phyloP scores from a whole-genome alignment of 2,113 vertebrate genomes.

The Thermophis baileyi region DNA sequence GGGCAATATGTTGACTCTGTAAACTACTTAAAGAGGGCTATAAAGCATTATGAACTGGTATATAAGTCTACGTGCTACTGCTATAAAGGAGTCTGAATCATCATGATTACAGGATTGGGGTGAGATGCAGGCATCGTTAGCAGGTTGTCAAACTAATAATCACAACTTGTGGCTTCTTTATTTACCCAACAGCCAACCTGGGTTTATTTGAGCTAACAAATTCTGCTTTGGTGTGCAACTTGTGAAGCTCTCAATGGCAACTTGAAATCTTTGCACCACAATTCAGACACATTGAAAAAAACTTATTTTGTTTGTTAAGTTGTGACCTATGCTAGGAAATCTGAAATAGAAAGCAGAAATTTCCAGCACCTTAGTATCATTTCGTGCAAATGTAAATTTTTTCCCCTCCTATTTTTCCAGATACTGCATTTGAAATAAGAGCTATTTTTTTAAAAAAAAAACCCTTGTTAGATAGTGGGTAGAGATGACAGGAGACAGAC shows the following conservation, averaged over 20 bases:
- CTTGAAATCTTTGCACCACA: no score
- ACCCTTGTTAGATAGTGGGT: no score
- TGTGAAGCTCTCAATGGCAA: background rate
- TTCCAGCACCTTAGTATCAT: background rate
- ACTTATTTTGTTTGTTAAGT: background rate
- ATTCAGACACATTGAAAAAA: background rate
- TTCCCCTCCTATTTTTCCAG: constrained; percentile 19
- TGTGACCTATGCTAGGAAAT: background rate
- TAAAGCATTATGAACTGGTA: background rate
- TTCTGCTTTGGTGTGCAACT: background rate
- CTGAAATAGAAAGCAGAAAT: background rate
- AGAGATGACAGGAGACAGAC: no score
- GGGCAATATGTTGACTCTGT: background rate
- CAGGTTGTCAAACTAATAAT: background rate
- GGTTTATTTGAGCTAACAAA: background rate
- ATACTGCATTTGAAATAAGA: constrained; percentile 15
- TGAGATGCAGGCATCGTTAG: background rate
- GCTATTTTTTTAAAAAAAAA: background rate
- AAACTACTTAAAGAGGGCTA: background rate
- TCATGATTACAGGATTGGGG: background rate
- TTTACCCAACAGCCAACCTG: background rate
- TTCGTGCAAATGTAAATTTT: background rate
- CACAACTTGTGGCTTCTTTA: background rate
- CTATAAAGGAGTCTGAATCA: background rate
- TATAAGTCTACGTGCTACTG: no score